Conservation (phyloP, 2,888 invertebrate species). For the Macrophya annulata region DNA sequence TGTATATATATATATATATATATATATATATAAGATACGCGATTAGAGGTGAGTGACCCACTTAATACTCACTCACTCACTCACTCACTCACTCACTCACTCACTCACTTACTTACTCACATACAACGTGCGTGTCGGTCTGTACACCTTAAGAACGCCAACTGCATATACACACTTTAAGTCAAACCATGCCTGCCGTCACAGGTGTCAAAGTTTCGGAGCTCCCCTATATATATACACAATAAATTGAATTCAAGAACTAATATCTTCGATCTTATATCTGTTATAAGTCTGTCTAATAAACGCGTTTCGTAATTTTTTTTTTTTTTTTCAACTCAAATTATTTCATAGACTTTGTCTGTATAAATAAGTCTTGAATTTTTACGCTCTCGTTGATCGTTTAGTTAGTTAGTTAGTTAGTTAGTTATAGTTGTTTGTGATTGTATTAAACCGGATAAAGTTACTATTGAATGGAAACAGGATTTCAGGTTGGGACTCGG, state of each 20-base stretch:
- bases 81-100: not conserved
- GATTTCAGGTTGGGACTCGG: conserved; percentile 14
- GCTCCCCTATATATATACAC: not conserved
- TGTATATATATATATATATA: not conserved
- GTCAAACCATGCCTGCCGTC: not conserved
- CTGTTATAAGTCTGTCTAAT: not conserved
- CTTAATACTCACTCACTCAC: not conserved
- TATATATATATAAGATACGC: not conserved
- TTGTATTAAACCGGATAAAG: conserved; percentile 15
- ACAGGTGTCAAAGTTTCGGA: not conserved
- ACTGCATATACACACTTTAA: not conserved
- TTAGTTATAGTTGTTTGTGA: conserved; percentile 12
- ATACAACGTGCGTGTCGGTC: not conserved
- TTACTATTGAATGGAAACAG: conserved; percentile 50
- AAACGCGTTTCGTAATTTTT: not conserved
- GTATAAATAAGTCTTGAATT: too few relatives aligned
- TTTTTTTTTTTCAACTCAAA: not conserved
- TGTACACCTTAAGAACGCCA: not conserved
- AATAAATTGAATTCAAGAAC: not conserved
- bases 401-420: not conserved
- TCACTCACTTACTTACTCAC: not conserved
- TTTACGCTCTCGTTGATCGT: too few relatives aligned
- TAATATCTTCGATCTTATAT: not conserved
- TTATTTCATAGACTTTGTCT: not conserved
- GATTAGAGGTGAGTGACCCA: conserved; percentile 51